Evolutionary conservation across 2,888 invertebrate genomes (phyloP).

Genomic region (Exephanes ischioxanthus): DNA sequence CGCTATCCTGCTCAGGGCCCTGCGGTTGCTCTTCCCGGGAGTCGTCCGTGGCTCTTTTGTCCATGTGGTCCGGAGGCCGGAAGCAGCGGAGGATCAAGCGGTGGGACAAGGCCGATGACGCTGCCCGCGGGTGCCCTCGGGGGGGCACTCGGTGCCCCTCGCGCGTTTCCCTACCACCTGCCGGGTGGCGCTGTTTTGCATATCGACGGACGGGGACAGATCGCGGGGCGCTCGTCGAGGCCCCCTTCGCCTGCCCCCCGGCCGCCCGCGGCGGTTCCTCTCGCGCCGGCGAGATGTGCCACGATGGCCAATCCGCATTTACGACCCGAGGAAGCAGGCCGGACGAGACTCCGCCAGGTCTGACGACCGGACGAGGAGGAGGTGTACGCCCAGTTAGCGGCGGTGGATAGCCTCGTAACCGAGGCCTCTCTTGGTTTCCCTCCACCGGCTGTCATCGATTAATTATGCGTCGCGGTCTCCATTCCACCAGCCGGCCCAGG

Average conservation of each 20-base stretch:
- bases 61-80: background rate
- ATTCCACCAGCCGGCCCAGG: slow-evolving; percentile 43
- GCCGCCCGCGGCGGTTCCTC: background rate
- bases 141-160: background rate
- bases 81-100: slow-evolving; percentile 20
- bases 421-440: slow-evolving; percentile 39
- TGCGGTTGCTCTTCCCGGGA: background rate
- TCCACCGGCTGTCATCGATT: slow-evolving; percentile 58
- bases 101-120: slow-evolving; percentile 16
- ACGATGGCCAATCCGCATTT: slow-evolving; percentile 57
- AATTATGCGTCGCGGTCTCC: slow-evolving; percentile 64
- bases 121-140: background rate
- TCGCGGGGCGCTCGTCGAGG: background rate
- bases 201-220: slow-evolving; percentile 28
- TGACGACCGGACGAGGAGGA: slow-evolving; percentile 21
- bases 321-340: slow-evolving; percentile 15
- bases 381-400: slow-evolving; percentile 63
- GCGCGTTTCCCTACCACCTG: background rate
- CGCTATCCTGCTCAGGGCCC: slow-evolving; percentile 45
- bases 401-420: slow-evolving; percentile 24
- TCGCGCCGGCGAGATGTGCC: slow-evolving; percentile 25
- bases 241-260: background rate
- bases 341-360: slow-evolving; percentile 27
- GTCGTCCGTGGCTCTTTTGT: slow-evolving; percentile 2
- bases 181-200: slow-evolving; percentile 19